Conservation (phyloP, 2,113 vertebrate genomes). For the Sialia sialis region DNA sequence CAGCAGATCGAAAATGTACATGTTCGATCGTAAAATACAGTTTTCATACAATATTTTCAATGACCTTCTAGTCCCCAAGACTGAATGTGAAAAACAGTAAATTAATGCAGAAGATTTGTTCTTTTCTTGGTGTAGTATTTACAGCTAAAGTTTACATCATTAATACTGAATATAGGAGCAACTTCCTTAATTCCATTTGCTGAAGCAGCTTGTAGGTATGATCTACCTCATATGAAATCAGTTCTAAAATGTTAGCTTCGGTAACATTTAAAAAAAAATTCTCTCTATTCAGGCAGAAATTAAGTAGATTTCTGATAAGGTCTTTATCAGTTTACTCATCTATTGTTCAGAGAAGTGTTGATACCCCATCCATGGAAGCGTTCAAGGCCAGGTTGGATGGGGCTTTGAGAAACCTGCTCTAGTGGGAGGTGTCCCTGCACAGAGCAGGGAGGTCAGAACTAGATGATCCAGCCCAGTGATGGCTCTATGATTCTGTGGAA, state of each 20-base stretch:
- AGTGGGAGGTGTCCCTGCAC: background rate
- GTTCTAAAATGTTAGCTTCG: background rate
- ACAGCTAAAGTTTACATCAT: background rate
- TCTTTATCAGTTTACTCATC: background rate
- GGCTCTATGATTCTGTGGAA: background rate
- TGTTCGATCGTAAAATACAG: background rate
- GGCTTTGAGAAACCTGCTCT: background rate
- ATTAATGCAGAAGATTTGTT: background rate
- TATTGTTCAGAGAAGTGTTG: background rate
- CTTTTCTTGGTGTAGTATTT: background rate
- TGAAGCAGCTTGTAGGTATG: background rate
- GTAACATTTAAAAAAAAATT: background rate
- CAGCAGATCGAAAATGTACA: background rate
- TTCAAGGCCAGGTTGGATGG: background rate
- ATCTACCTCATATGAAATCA: background rate
- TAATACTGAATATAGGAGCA: background rate
- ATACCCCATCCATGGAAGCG: background rate
- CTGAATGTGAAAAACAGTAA: background rate
- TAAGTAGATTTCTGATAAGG: background rate
- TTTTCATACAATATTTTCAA: background rate
- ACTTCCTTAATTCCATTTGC: conserved; percentile 15
- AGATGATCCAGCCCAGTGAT: background rate
- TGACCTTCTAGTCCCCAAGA: background rate
- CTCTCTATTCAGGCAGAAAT: background rate
- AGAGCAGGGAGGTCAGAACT: background rate